phyloP scores from a whole-genome alignment of 2,888 invertebrate species.

The Hypercompe scribonia region DNA sequence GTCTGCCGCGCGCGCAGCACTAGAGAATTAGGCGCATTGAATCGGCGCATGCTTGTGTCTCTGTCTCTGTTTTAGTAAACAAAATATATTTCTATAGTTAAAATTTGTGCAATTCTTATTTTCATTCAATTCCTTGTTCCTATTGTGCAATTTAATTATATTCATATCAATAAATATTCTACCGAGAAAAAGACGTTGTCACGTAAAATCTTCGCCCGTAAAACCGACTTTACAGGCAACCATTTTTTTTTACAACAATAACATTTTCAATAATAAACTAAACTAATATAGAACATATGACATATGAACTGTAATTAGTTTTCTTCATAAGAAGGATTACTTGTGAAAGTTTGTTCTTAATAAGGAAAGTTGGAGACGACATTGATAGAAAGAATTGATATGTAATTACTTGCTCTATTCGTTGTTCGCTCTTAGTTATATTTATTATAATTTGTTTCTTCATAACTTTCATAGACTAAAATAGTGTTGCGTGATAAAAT shows the following conservation, averaged over 20 bases:
- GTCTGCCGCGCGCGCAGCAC: too few relatives aligned
- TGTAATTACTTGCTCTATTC: constrained; percentile 4
- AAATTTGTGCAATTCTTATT: too few relatives aligned
- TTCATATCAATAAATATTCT: too few relatives aligned
- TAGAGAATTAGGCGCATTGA: too few relatives aligned
- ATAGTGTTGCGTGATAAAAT: background rate
- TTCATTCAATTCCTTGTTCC: too few relatives aligned
- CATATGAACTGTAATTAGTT: constrained; percentile 57
- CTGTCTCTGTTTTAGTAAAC: too few relatives aligned
- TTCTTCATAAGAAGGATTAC: constrained; percentile 60
- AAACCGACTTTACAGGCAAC: too few relatives aligned
- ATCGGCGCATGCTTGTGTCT: too few relatives aligned
- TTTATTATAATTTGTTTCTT: constrained; percentile 16
- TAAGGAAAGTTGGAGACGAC: constrained; percentile 42
- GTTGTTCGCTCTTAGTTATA: constrained; percentile 1
- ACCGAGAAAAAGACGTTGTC: too few relatives aligned
- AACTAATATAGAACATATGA: constrained; percentile 3
- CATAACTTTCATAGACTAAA: background rate
- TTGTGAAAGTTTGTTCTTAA: constrained; percentile 51
- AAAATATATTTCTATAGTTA: too few relatives aligned
- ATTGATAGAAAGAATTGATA: constrained; percentile 32
- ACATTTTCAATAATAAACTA: constrained; percentile 7
- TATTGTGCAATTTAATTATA: too few relatives aligned
- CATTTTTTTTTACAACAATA: background rate
- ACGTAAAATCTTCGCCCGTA: too few relatives aligned